phyloP scores from a whole-genome alignment of 2,113 vertebrate genomes.

The Oryctolagus cuniculus region DNA sequence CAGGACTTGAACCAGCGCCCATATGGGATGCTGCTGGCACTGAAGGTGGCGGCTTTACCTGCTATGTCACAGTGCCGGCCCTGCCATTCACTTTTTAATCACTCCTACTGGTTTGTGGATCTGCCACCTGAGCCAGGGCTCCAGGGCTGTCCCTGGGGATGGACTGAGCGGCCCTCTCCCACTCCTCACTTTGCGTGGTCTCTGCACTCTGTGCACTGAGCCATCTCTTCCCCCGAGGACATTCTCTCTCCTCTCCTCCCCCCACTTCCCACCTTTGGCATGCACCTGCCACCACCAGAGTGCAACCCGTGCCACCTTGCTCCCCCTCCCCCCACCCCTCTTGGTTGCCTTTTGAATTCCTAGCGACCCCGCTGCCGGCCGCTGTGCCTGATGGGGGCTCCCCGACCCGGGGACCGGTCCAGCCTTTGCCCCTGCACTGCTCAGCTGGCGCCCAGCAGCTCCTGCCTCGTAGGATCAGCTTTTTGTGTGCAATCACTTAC shows the following conservation, averaged over 20 bases:
- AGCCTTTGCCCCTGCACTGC: neutral
- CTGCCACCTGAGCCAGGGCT: neutral
- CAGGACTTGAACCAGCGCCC: too few species aligned
- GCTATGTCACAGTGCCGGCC: too few species aligned
- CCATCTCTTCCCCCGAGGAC: neutral
- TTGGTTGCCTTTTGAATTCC: neutral
- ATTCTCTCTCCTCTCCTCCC: neutral
- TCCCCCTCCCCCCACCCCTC: too few species aligned
- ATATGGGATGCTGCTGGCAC: too few species aligned
- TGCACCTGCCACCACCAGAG: neutral
- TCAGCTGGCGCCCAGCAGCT: neutral
- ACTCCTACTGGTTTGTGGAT: neutral
- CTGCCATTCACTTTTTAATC: neutral
- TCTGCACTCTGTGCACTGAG: too few species aligned
- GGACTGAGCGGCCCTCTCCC: neutral
- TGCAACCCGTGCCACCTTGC: rapidly evolving
- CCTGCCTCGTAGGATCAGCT: neutral
- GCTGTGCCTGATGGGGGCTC: neutral
- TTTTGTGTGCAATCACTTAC: slow-evolving; percentile 20
- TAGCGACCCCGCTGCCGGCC: rapidly evolving
- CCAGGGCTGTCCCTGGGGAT: neutral
- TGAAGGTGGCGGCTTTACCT: too few species aligned
- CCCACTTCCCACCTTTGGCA: neutral
- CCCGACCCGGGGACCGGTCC: rapidly evolving
- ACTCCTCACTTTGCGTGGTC: neutral